Evolutionary conservation across 2,797 vertebrate species (phyloP).

Genomic region (Buceros bicornis): DNA sequence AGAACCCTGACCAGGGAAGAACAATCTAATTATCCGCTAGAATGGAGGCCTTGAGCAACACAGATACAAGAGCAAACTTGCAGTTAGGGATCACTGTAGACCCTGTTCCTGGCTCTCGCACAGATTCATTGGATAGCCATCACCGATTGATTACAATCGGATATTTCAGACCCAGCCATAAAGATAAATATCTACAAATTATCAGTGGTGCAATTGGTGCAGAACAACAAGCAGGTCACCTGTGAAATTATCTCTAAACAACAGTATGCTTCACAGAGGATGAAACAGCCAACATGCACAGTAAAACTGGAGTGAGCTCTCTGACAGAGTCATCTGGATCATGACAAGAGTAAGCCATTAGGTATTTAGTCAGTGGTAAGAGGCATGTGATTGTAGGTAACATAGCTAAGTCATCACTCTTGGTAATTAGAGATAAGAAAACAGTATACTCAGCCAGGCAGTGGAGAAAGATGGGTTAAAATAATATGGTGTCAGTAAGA

Average conservation of each 20-base stretch:
- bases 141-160: rapidly evolving
- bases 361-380: background rate
- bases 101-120: background rate
- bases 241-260: background rate
- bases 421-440: constrained; percentile 21
- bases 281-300: background rate
- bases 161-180: background rate
- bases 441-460: background rate
- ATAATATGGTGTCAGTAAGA: background rate
- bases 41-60: background rate
- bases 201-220: background rate
- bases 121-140: background rate
- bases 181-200: background rate
- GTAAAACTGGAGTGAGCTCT: background rate
- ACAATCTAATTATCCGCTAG: background rate
- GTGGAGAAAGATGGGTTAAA: background rate
- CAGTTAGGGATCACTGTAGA: background rate
- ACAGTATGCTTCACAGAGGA: background rate
- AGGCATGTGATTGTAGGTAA: background rate
- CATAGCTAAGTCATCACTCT: background rate
- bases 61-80: background rate
- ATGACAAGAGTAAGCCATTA: background rate
- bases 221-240: background rate
- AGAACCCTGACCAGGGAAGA: background rate
- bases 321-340: background rate